Conservation (phyloP, 2,113 vertebrate species). For the Dipodomys spectabilis region DNA sequence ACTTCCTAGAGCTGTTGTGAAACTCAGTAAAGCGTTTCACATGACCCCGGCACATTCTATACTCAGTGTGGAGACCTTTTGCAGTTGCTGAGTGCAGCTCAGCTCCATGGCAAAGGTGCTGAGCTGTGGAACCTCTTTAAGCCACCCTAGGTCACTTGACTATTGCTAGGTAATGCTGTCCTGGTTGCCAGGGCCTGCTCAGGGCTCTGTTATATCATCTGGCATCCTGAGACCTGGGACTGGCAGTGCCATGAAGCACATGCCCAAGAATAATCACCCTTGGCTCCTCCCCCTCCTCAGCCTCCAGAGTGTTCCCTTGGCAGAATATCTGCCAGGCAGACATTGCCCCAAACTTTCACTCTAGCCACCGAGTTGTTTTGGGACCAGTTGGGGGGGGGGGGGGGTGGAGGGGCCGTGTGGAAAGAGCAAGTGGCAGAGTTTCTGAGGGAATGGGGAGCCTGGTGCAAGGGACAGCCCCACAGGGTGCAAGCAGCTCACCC, state of each 20-base stretch:
- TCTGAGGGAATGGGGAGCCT: conserved; percentile 30
- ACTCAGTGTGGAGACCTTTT: not conserved
- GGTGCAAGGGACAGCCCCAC: conserved; percentile 44
- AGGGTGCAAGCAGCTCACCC: conserved; percentile 70
- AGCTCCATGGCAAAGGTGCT: not conserved
- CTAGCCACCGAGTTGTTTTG: not conserved
- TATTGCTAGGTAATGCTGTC: not conserved
- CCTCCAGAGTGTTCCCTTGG: conserved; percentile 5
- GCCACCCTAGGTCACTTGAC: no score
- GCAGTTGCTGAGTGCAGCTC: not conserved
- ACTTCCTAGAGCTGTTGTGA: not conserved
- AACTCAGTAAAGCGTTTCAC: not conserved
- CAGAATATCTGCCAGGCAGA: conserved; percentile 17
- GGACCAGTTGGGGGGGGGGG: conserved; percentile 14
- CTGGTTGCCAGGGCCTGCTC: not conserved
- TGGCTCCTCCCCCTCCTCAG: not conserved
- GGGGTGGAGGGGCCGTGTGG: not conserved
- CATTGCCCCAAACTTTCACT: not conserved
- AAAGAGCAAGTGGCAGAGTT: conserved; percentile 36
- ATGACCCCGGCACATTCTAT: not conserved
- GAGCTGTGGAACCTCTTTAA: not conserved
- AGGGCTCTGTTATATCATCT: not conserved
- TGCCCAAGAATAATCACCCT: not conserved
- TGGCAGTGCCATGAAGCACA: not conserved
- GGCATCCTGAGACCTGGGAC: not conserved